phyloP scores from a whole-genome alignment of 2,797 vertebrate genomes.

The Sebastes goodei region DNA sequence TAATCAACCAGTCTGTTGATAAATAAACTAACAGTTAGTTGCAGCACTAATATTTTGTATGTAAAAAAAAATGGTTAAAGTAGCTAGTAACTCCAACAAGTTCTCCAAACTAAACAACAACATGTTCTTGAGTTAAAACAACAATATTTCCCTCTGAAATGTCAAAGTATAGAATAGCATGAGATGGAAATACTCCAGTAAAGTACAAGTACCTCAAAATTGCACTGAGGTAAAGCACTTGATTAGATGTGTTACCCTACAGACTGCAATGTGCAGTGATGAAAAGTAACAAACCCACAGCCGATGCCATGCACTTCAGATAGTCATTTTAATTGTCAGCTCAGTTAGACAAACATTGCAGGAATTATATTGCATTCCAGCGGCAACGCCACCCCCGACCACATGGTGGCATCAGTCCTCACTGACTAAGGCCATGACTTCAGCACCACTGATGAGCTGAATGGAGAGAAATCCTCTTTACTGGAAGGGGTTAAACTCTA shows the following conservation, averaged over 20 bases:
- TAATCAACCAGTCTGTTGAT: neutral
- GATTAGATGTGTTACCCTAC: neutral
- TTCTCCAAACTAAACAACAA: neutral
- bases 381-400: constrained; percentile 39
- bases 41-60: neutral
- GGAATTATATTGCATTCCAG: neutral
- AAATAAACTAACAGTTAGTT: neutral
- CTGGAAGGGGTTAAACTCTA: constrained; percentile 49
- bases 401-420: constrained; percentile 58
- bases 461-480: constrained; percentile 65
- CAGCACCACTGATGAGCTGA: constrained; percentile 20
- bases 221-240: neutral
- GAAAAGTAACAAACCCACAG: neutral
- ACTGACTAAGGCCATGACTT: constrained; percentile 5
- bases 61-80: neutral
- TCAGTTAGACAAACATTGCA: neutral
- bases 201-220: neutral
- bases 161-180: neutral
- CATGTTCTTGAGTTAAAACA: neutral
- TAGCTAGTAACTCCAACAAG: neutral
- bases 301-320: neutral
- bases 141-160: neutral
- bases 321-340: neutral
- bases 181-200: neutral
- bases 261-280: neutral